Conservation (phyloP, 2,797 vertebrate genomes). For the Schizopygopsis malacanthus region DNA sequence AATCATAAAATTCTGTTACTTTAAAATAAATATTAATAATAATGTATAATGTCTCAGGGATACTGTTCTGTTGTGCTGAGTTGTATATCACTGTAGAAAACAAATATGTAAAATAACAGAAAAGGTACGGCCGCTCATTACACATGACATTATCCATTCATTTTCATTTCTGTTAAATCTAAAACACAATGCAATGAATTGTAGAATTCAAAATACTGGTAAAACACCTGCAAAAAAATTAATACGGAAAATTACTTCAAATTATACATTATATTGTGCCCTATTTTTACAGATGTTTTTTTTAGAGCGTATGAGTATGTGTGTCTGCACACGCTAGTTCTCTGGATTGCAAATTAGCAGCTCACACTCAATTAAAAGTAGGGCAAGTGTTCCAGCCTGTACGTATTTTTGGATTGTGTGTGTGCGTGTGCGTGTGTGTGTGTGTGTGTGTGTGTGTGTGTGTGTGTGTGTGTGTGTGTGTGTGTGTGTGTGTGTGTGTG, state of each 20-base stretch:
- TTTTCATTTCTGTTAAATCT: no score
- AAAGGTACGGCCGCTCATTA: no score
- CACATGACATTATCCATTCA: no score
- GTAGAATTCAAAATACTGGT: no score
- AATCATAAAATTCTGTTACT: neutral
- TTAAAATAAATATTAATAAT: neutral
- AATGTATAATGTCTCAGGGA: no score
- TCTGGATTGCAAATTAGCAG: slow-evolving; percentile 27
- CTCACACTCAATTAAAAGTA: slow-evolving; percentile 48
- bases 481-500: neutral
- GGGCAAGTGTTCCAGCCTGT: slow-evolving; percentile 37
- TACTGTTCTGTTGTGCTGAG: neutral
- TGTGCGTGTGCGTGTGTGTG: neutral
- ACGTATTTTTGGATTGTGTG: slow-evolving; percentile 15
- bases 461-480: neutral
- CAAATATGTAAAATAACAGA: no score
- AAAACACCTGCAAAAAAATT: no score
- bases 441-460: neutral
- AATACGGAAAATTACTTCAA: no score
- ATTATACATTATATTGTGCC: no score
- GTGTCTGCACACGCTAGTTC: neutral
- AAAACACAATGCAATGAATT: no score
- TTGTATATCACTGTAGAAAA: neutral
- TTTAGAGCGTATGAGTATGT: neutral
- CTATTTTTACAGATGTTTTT: no score